phyloP scores from a whole-genome alignment of 2,888 invertebrate species.

The Hyposoter dolosus region DNA sequence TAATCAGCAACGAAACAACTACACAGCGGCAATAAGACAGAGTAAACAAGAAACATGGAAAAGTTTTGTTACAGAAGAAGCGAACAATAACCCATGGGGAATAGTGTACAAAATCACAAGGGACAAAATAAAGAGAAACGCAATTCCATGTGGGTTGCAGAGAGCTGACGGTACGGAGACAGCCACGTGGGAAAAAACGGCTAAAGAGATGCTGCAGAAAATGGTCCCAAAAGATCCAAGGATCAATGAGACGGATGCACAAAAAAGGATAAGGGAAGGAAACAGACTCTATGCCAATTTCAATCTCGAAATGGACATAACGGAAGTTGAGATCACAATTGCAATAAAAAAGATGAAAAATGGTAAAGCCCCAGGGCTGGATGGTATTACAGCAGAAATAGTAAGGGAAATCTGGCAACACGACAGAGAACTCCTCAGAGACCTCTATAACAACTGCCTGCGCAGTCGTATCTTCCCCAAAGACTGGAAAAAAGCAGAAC shows the following conservation, averaged over 20 bases:
- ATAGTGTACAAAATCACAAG: constrained; percentile 29
- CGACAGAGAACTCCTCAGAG: neutral
- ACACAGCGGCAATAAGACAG: neutral
- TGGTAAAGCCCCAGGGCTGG: constrained; percentile 32
- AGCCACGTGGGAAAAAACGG: constrained; percentile 47
- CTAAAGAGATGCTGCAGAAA: constrained; percentile 18
- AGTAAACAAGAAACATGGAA: constrained; percentile 31
- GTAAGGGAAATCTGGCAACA: constrained; percentile 3
- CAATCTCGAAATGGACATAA: constrained; percentile 26
- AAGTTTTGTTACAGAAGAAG: constrained; percentile 11
- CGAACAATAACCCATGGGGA: constrained; percentile 40
- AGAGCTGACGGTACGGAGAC: constrained; percentile 34
- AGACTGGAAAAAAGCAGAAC: constrained; percentile 52
- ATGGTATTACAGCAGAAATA: neutral
- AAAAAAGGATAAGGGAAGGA: constrained; percentile 2
- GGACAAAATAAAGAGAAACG: neutral
- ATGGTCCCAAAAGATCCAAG: constrained; percentile 53
- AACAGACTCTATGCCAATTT: neutral
- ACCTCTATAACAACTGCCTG: constrained; percentile 63
- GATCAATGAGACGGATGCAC: neutral
- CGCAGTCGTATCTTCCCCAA: constrained; percentile 42
- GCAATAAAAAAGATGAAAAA: constrained; percentile 32
- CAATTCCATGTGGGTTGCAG: neutral
- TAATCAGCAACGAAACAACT: neutral
- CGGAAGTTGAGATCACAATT: neutral